Base-by-base conservation (phyloP, 2,888 invertebrate species). In the Epinotia brunnichana region DNA sequence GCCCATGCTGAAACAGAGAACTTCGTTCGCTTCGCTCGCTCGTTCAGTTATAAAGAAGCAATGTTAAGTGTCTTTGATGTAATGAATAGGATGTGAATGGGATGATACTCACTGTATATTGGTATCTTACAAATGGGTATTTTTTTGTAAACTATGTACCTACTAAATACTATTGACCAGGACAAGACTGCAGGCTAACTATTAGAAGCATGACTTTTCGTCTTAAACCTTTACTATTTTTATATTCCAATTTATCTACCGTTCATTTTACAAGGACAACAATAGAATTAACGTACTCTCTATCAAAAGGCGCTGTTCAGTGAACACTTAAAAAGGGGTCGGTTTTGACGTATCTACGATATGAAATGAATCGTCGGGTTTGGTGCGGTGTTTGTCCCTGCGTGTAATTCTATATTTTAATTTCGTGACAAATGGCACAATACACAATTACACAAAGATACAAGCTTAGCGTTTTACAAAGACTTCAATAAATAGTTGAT, bases 341-440 rank as follows among this genome's bases (percentile, higher is more conserved):
- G 29, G 10, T 15, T n/a, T 11, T 67, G 59, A 56, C 61, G 9
- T 51, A 72, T 67, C 67, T 72, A 21, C 13, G 56, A 48, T 48
- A 41, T 60, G 35, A 48, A 69, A 44, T 72, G 13, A 39, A 44
- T 72, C 72, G 17, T 48, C 54, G 35, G 48, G 67, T 57, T 67
- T 56, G 21, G 51, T 41, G 29, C 29, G 62, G 19, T 61, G 67
- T 67, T 68, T 68, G 67, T 68, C 84, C 80, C 78, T 80, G 81
- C 78, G 83, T 83, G 86, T 89, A 88, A 89, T 88, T 72, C 54
- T 87, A 87, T 88, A 85, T 87, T 83, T 87, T 81, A 78, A 83
- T 85, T 87, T 85, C 83, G 82, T 84, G 81, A 88, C 85, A 86
- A 87, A 84, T 83, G 82, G 84, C 81, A 87, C 86, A 86, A 87